Evolutionary conservation across 2,797 vertebrate species (phyloP), one percentile per base, ranked within the genome.

Genomic region (Rhinophrynus dorsalis): DNA sequence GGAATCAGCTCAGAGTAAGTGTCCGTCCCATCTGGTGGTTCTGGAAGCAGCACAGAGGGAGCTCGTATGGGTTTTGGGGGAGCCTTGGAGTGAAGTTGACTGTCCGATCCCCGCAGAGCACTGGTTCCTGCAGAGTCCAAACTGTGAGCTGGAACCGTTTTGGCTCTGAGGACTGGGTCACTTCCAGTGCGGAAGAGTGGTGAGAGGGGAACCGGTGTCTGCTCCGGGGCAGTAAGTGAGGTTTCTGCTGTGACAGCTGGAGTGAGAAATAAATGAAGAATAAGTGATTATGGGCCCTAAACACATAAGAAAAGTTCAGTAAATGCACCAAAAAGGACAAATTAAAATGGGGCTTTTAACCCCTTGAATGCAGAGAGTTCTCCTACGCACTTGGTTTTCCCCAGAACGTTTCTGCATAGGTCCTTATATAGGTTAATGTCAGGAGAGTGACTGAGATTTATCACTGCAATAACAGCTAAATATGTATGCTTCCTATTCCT

Each of bases 151-250:
- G 79, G 54, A 1, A 76, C 75, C 1, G 78, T 76, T 9, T 80
- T 84, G 1, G 90, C 89, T 66, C 87, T 87, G 57, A 96, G 84
- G 62, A 90, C 54, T 0, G 93, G 92, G 58, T 95, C 95, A 13
- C 94, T 97, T 45, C 92, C 92, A 0, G 90, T 93, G 21, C 92
- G 89, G 68, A 90, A 95, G 30, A 94, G 88, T 0, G 90, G 90
- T 0, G 91, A 93, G 26, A 89, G 79, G 56, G 85, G 81, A 45
- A 80, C 72, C 10, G 82, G 81, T 5, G 4, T 8, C 9, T 45
- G 58, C 12, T 62, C 45, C 9, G 38, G 58, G 15, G 26, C 7
- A 20, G 17, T 32, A 45, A 54, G 79, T 11, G 78, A 66, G 4
- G 48, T 21, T 61, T 79, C 75, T n/a, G 67, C 64, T 23, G 75